Evolutionary conservation across 2,797 vertebrate species (phyloP), one percentile per base, ranked within the genome.

Genomic region (Hylomyscus alleni): DNA sequence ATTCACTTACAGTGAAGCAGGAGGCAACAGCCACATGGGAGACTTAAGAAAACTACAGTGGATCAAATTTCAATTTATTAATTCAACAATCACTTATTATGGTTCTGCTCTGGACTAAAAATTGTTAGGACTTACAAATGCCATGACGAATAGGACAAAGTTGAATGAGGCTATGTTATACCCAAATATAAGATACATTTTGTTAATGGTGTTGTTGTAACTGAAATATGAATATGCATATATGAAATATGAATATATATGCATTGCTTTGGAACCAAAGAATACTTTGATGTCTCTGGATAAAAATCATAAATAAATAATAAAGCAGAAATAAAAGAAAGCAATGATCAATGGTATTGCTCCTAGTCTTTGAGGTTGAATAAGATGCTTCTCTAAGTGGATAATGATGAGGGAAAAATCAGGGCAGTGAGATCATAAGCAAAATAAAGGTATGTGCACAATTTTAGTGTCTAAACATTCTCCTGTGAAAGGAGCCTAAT

Each of bases 1-100:
- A 29, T 80, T 76, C 56, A 73, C 52, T 90, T 44, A 85, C 29
- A 12, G 90, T 22, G 89, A 93, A 91, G 67, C 17, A 78, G 54
- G 67, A 90, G 91, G 47, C 52, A 11, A 58, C 0, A 76, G 22
- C 69, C 58, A 80, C 50, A 52, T n/a, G 47, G 52, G 34, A 92
- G 34, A 2, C n/a, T 95, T 80, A 83, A 73, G 31, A 95, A 96
- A 91, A 89, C 73, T 62, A n/a, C 60, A 95, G 62, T 76, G 78
- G 85, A 86, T 86, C 54, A 94, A 93, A 95, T 94, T 93, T 96
- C 86, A 97, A 96, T 85, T 83, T 75, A 95, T 60, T 40, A 92
- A 86, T 93, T 96, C 31, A 69, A 82, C 56, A 92, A 90, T 85
- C 54, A 92, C 88, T 60, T 94, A 90, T 81, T 93, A 95, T 69